Base-by-base conservation (phyloP, 2,888 invertebrate species). In the Mayetiola destructor region DNA sequence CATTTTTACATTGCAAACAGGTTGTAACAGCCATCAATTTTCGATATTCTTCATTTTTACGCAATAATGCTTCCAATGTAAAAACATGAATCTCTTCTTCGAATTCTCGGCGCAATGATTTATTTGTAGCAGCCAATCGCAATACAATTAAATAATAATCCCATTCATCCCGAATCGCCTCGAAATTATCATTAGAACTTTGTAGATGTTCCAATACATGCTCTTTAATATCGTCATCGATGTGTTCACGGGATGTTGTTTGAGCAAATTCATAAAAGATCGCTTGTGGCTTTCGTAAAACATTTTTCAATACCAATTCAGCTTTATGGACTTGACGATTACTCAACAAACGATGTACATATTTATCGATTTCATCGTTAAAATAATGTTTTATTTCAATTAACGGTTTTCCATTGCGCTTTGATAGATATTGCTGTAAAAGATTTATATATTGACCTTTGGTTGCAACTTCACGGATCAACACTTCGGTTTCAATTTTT, bases 151-250 rank as follows among this genome's bases (percentile, higher is more conserved):
- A 56, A 55, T 58, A 36, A n/a, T 35, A 36, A 40, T 54, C 36
- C 12, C 53, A 69, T 2, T 64, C 61, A 4, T 68, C 40, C 58
- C 68, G 71, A 56, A 74, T 72, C 56, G 60, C 60, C 53, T 64
- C 67, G 61, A 75, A 71, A 16, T 73, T 72, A 18, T 75, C 71
- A 10, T 72, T 68, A 30, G 75, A 71, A 60, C 77, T 79, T 42
- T 76, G 75, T 59, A 88, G 68, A 66, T 85, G 78, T 55, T 80
- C 78, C 18, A 82, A 77, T 61, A 87, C 76, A 62, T 81, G 80
- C 63, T 84, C 80, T 63, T 84, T 75, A 55, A 84, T 71, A 30
- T 74, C 74, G 60, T 77, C 75, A 60, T 81, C 76, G 36, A 72
- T 68, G 37, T 81, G 80, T 54, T 78, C 77, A 60, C 76, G 68